A percentile compares a stretch with the other conserved stretches of the same genome.
Conservation (phyloP, 2,888 invertebrate genomes). For the Arge pagana region DNA sequence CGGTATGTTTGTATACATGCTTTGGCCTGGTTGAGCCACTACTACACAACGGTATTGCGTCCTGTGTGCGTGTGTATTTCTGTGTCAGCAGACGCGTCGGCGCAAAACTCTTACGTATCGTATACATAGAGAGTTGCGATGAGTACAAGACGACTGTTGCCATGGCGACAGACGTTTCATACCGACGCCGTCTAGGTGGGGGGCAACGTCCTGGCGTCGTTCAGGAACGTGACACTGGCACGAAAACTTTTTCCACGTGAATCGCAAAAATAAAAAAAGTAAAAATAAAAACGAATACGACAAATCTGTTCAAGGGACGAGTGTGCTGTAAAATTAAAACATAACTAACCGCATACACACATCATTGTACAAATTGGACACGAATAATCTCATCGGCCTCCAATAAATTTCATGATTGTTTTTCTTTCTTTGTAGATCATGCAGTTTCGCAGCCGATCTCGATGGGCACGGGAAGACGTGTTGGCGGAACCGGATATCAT, state of each 20-base stretch:
- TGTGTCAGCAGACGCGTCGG: too few species aligned
- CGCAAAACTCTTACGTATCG: too few species aligned
- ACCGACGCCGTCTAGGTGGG: constrained; percentile 46
- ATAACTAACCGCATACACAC: too few species aligned
- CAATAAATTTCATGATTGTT: constrained; percentile 1
- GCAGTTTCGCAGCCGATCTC: constrained; percentile 73
- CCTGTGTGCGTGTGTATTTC: too few species aligned
- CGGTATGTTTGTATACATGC: too few species aligned
- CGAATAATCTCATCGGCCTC: not conserved
- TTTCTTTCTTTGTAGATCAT: constrained; percentile 63
- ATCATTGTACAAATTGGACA: constrained; percentile 30
- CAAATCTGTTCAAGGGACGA: too few species aligned
- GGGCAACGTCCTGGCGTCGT: constrained; percentile 57
- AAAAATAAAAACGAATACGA: too few species aligned
- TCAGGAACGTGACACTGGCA: constrained; percentile 51
- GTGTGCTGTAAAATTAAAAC: constrained; percentile 60
- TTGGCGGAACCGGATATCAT: constrained; percentile 62
- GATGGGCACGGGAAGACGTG: constrained; percentile 76
- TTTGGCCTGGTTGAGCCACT: too few species aligned
- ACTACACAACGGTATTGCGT: too few species aligned
- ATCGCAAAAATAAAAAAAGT: too few species aligned
- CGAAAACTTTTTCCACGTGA: too few species aligned
- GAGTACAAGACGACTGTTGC: constrained; percentile 59
- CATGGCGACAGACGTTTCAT: constrained; percentile 61
- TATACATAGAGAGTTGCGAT: constrained; percentile 40